Conservation (phyloP, 1,140 invertebrate genomes). For the Ladona fulva region DNA sequence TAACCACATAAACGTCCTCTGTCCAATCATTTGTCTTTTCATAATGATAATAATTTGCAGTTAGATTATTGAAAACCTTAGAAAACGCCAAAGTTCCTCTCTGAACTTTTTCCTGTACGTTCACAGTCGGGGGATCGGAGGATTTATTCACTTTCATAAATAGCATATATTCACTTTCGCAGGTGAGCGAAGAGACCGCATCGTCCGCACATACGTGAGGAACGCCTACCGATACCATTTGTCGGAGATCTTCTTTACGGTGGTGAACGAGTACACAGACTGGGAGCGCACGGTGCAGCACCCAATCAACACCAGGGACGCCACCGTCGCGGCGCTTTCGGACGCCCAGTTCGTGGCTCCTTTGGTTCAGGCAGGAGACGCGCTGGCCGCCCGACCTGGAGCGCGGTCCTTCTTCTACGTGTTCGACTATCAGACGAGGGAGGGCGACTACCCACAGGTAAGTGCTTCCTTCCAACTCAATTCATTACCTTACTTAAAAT, state of each 20-base stretch:
- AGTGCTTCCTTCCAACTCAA: slow-evolving; percentile 28
- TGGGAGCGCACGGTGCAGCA: slow-evolving; percentile 89
- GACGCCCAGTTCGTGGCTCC: slow-evolving; percentile 87
- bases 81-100: too few relatives aligned
- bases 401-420: slow-evolving; percentile 77
- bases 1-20: too few relatives aligned
- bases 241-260: slow-evolving; percentile 93
- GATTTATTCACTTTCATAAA: too few relatives aligned
- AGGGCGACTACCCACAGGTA: slow-evolving; percentile 81
- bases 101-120: too few relatives aligned
- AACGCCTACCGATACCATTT: slow-evolving; percentile 88
- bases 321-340: slow-evolving; percentile 82
- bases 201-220: slow-evolving; percentile 85
- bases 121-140: too few relatives aligned
- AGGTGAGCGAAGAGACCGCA: slow-evolving; percentile 69
- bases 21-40: too few relatives aligned
- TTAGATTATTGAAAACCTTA: too few relatives aligned
- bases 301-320: slow-evolving; percentile 84
- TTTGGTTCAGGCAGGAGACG: slow-evolving; percentile 70
- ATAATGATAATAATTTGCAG: too few relatives aligned
- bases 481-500: too few relatives aligned
- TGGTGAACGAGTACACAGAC: slow-evolving; percentile 94
- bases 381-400: slow-evolving; percentile 48
- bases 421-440: slow-evolving; percentile 86
- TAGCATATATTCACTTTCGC: too few relatives aligned